These are phyloP conservation scores for Camptogramma bilineatum DNA, from an alignment of 2,888 invertebrate genomes.

Conservation along the genomic window DNA sequence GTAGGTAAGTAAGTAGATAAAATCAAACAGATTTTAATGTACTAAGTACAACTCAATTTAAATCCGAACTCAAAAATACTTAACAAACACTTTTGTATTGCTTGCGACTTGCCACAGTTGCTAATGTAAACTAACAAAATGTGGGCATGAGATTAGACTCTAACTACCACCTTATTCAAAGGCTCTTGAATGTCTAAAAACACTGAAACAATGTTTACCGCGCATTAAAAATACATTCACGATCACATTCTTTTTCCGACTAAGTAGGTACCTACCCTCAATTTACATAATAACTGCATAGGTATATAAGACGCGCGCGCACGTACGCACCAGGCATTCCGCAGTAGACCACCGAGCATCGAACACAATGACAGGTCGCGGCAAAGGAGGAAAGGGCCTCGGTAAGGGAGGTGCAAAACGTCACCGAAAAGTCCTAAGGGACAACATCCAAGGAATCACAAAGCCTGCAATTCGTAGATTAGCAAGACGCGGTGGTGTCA, in stretches of 20 bases:
- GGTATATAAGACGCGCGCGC: constrained; percentile 41
- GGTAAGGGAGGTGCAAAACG: constrained; percentile 94
- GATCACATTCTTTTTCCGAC: too few relatives aligned
- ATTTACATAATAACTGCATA: constrained; percentile 35
- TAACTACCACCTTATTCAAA: background rate
- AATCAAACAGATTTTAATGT: too few relatives aligned
- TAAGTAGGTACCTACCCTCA: constrained; percentile 34
- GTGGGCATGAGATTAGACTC: too few relatives aligned
- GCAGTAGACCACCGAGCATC: constrained; percentile 16
- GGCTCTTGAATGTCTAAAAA: background rate
- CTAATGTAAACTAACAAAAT: too few relatives aligned
- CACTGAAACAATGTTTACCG: background rate
- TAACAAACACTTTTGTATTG: too few relatives aligned
- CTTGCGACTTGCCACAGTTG: too few relatives aligned
- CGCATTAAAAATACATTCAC: background rate
- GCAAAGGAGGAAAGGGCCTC: constrained; percentile 91
- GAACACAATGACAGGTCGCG: constrained; percentile 89
- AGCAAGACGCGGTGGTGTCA: constrained; percentile 89
- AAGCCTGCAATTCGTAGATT: constrained; percentile 92
- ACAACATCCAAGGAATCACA: constrained; percentile 93
- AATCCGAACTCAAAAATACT: too few relatives aligned
- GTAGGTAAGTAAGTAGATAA: too few relatives aligned
- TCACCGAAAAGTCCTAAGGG: constrained; percentile 91
- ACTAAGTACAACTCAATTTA: too few relatives aligned
- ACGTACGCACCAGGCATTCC: constrained; percentile 24